Percentiles rank a stretch among this genome's conserved stretches.
Conservation (phyloP, 2,888 invertebrate species). For the Apamea monoglypha region DNA sequence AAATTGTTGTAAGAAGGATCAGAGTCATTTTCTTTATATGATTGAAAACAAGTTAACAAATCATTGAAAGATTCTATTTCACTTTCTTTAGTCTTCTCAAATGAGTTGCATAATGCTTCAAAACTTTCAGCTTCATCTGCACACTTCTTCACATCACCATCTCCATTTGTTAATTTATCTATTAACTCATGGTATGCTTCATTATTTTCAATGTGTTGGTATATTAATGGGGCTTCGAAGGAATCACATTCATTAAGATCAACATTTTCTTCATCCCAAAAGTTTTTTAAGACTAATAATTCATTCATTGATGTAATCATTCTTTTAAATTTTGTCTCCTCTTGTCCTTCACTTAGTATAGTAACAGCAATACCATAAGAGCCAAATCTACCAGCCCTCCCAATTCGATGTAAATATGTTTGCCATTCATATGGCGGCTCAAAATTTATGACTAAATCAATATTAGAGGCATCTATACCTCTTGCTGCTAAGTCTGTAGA, state of each 20-base stretch:
- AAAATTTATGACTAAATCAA: constrained; percentile 98
- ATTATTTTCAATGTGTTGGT: constrained; percentile 10
- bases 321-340: constrained; percentile 90
- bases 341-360: constrained; percentile 92
- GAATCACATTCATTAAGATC: constrained; percentile 47
- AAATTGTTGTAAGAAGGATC: background rate
- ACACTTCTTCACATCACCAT: constrained; percentile 43
- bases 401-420: constrained; percentile 98
- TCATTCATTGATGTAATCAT: constrained; percentile 91
- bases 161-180: constrained; percentile 46
- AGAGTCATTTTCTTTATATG: constrained; percentile 36
- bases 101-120: constrained; percentile 69
- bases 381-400: constrained; percentile 98
- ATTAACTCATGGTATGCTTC: constrained; percentile 35
- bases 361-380: constrained; percentile 95
- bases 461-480: constrained; percentile 98
- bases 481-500: constrained; percentile 97
- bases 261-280: constrained; percentile 76
- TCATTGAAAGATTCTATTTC: constrained; percentile 76
- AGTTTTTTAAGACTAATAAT: constrained; percentile 72
- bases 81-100: constrained; percentile 60
- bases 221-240: background rate
- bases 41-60: constrained; percentile 75
- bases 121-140: constrained; percentile 47
- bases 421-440: constrained; percentile 95